phyloP scores from a whole-genome alignment of 1,140 invertebrate genomes.

The Zaprionus camerounensis region DNA sequence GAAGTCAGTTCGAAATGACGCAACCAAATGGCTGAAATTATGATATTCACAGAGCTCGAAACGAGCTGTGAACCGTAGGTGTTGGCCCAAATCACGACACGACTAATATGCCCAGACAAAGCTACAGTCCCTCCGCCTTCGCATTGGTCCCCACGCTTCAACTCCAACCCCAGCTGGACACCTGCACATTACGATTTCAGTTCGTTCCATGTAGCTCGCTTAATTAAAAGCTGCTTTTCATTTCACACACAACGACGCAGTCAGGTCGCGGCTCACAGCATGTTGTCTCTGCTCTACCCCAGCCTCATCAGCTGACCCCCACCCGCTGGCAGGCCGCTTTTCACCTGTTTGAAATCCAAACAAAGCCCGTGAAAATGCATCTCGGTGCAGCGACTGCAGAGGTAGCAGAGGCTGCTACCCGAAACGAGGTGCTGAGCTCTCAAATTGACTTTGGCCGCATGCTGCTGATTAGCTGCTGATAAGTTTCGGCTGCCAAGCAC shows the following conservation, averaged over 20 bases:
- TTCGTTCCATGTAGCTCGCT: constrained; percentile 45
- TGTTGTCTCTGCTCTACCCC: constrained; percentile 30
- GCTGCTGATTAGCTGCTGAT: constrained; percentile 79
- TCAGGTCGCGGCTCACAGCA: constrained; percentile 55
- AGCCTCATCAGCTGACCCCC: background rate
- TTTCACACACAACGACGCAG: constrained; percentile 32
- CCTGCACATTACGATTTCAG: constrained; percentile 58
- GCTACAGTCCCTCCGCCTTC: constrained; percentile 16
- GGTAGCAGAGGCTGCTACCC: constrained; percentile 41
- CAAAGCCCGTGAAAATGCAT: constrained; percentile 70
- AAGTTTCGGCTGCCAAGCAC: constrained; percentile 58
- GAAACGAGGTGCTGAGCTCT: constrained; percentile 76
- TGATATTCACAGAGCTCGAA: constrained; percentile 17
- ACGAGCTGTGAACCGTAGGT: constrained; percentile 80
- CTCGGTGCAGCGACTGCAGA: constrained; percentile 26
- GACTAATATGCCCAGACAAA: constrained; percentile 37
- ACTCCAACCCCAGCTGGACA: constrained; percentile 47
- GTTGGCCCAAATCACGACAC: constrained; percentile 57
- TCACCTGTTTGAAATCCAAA: constrained; percentile 42
- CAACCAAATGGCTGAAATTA: constrained; percentile 18
- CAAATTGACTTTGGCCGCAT: constrained; percentile 67
- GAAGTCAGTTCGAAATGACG: constrained; percentile 34
- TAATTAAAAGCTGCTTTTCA: constrained; percentile 80
- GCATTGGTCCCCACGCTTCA: background rate
- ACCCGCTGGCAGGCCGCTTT: constrained; percentile 14